phyloP scores from a whole-genome alignment of 2,888 invertebrate genomes.

The Holacanthella duospinosa region DNA sequence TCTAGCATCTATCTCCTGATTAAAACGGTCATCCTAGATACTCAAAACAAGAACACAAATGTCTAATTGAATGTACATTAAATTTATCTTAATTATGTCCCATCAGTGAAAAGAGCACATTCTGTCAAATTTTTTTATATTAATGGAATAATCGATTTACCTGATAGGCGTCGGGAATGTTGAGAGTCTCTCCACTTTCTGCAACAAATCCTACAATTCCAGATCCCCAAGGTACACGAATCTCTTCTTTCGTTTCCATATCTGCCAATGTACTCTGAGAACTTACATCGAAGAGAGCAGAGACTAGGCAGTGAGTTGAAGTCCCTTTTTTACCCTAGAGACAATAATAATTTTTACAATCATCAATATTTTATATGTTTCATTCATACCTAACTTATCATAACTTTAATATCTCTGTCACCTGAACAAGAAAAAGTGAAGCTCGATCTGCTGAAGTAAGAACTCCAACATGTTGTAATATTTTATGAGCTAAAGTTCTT shows the following conservation, averaged over 20 bases:
- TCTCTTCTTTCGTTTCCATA: slow-evolving; percentile 85
- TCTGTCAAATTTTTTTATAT: too few relatives aligned
- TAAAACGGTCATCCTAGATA: slow-evolving; percentile 72
- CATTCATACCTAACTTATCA: not conserved
- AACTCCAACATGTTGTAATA: slow-evolving; percentile 85
- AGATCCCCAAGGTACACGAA: slow-evolving; percentile 85
- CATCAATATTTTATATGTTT: not conserved
- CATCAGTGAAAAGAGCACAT: too few relatives aligned
- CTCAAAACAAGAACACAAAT: slow-evolving; percentile 17
- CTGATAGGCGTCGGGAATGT: slow-evolving; percentile 92
- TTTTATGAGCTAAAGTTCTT: slow-evolving; percentile 86
- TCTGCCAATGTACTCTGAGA: slow-evolving; percentile 83
- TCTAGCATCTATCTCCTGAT: slow-evolving; percentile 82
- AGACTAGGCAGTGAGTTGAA: slow-evolving; percentile 63
- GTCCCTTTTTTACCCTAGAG: slow-evolving; percentile 38
- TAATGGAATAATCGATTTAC: slow-evolving; percentile 48
- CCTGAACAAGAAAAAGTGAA: slow-evolving; percentile 81
- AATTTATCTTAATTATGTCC: too few relatives aligned
- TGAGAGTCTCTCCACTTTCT: slow-evolving; percentile 81
- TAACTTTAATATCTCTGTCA: too few relatives aligned
- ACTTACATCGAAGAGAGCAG: slow-evolving; percentile 90
- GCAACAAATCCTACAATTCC: slow-evolving; percentile 93
- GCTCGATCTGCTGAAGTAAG: slow-evolving; percentile 84
- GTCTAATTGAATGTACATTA: not conserved
- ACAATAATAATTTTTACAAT: not conserved